Evolutionary conservation across 2,113 vertebrate species (phyloP).

Genomic region (Pelodiscus sinensis): DNA sequence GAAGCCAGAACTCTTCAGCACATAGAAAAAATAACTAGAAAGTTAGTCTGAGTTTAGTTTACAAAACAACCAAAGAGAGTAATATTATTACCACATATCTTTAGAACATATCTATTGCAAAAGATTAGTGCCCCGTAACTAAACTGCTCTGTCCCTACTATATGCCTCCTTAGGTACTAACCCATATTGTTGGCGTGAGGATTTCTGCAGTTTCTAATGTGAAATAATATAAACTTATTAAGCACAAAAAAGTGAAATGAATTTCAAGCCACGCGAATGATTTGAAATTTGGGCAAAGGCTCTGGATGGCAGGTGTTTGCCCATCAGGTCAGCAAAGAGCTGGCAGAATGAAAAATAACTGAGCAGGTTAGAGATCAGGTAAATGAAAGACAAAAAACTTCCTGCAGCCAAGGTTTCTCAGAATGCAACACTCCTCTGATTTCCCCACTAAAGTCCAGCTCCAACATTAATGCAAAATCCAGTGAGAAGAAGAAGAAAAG

Average conservation of each 20-base stretch:
- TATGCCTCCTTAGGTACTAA: neutral
- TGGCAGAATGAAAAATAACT: slow-evolving; percentile 3
- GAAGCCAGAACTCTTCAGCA: neutral
- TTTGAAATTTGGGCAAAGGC: neutral
- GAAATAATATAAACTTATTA: neutral
- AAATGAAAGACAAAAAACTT: neutral
- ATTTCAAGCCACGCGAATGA: neutral
- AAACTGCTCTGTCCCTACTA: neutral
- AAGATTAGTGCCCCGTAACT: neutral
- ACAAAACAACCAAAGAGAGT: neutral
- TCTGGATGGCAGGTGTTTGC: neutral
- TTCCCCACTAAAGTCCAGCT: neutral
- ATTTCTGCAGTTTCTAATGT: neutral
- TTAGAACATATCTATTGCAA: neutral
- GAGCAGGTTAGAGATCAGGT: neutral
- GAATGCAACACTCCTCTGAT: neutral
- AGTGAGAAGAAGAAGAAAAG: neutral
- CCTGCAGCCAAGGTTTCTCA: neutral
- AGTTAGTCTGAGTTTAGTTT: neutral
- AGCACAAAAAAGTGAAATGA: neutral
- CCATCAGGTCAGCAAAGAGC: neutral
- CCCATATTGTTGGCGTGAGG: neutral
- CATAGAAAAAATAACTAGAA: neutral
- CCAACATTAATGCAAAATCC: neutral
- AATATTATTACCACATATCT: neutral